Base-by-base conservation (phyloP, 2,888 invertebrate species). In the Oligia strigilis region DNA sequence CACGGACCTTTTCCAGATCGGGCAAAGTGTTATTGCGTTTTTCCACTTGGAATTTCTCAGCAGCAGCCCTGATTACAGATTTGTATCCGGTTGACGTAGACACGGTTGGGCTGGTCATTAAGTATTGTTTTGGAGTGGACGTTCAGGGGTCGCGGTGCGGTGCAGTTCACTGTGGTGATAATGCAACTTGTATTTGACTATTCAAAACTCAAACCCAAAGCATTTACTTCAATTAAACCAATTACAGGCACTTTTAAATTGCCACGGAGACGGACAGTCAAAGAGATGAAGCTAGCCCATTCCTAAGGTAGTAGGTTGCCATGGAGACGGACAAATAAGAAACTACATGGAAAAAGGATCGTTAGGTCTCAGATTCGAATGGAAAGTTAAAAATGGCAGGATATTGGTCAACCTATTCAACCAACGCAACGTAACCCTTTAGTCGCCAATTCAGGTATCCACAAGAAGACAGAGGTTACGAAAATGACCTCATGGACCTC, bases 401-500 rank as follows among this genome's bases (percentile, higher is more conserved):
- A 55, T 55, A 23, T 9, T 55, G 8, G 55, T 3, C 23, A 9
- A 60, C 13, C 1, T 60, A 60, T 4, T 60, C n/a, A n/a, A n/a
- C n/a, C n/a, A n/a, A n/a, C n/a, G n/a, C n/a, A n/a, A n/a, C n/a
- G n/a, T 4, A 13, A n/a, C 60, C 23, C 4, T n/a, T 60, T 13
- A 60, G 11, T 58, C 1, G 23, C 4, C 23, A 3, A 58, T 58
- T 3, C 23, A 0, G 23, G 23, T 9, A 52, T 52, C 52, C 52
- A 4, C 52, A 52, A 52, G 52, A 17, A 52, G 13, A 60, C 17
- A 46, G 29, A 40, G 36, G 17, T 58, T 13, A 65, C 14, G 29
- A 64, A 64, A 46, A 55, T 65, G 11, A 29, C 17, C 65, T 11
- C 4, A 70, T 43, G 66, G 46, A 69, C 87, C 72, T 70, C 62